Evolutionary conservation across 2,888 invertebrate species (phyloP).

Genomic region (Homarus gammarus): DNA sequence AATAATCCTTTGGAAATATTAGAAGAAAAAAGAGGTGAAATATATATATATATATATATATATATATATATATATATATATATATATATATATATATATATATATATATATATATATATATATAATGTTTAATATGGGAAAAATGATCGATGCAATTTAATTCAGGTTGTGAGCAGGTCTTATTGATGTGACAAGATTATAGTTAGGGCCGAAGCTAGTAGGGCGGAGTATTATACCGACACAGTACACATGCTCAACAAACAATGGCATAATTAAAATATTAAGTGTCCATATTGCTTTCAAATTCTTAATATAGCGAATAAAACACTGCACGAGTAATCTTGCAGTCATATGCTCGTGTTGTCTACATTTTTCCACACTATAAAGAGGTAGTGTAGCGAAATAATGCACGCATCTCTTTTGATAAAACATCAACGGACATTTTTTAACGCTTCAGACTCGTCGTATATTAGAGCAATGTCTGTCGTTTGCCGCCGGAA

Average conservation of each 20-base stretch:
- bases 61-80: too few species aligned
- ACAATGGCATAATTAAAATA: slow-evolving; percentile 24
- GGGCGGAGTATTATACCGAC: background rate
- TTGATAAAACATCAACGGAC: slow-evolving; percentile 22
- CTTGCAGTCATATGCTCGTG: slow-evolving; percentile 16
- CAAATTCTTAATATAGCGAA: slow-evolving; percentile 21
- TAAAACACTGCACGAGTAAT: background rate
- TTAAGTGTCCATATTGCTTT: background rate
- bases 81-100: too few species aligned
- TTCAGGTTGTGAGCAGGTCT: background rate
- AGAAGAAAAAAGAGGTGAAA: too few species aligned
- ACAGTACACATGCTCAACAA: slow-evolving; percentile 8
- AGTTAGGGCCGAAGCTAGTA: background rate
- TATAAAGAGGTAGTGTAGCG: background rate
- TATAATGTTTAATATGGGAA: background rate
- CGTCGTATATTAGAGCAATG: background rate
- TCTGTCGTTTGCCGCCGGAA: background rate
- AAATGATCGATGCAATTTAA: slow-evolving; percentile 8
- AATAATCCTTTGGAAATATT: background rate
- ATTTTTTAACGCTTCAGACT: background rate
- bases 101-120: background rate
- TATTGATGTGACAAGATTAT: slow-evolving; percentile 30
- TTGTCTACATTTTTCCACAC: slow-evolving; percentile 15
- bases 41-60: too few species aligned
- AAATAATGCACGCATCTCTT: slow-evolving; percentile 8